Percentiles rank a stretch among this genome's conserved stretches.
phyloP scores from a whole-genome alignment of 2,888 invertebrate species.

The Gibbula magus region DNA sequence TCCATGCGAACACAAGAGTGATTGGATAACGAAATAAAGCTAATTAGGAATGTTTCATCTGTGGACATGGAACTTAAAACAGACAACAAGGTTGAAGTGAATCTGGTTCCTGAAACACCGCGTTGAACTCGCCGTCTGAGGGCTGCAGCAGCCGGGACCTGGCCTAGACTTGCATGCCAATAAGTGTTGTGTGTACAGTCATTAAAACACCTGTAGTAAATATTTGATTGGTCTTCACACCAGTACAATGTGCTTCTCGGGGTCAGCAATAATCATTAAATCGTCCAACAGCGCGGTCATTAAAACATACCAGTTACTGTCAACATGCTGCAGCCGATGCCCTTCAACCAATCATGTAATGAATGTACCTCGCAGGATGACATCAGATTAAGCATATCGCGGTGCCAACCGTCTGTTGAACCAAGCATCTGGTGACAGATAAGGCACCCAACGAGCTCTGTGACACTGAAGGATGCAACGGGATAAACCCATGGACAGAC shows the following conservation, averaged over 20 bases:
- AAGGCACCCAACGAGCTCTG: background rate
- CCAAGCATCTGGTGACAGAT: no score
- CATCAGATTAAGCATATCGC: no score
- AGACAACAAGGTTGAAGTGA: no score
- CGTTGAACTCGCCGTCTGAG: no score
- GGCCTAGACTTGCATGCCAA: background rate
- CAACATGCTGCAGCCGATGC: background rate
- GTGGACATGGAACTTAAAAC: no score
- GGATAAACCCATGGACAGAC: background rate
- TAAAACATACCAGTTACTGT: conserved; percentile 5
- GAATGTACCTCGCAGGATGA: background rate
- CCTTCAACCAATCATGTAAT: background rate
- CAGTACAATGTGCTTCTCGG: background rate
- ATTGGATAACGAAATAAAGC: background rate
- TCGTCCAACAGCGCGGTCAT: background rate
- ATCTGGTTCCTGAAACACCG: no score
- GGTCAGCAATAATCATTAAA: conserved; percentile 16
- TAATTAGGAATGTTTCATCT: no score
- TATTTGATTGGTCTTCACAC: conserved; percentile 10
- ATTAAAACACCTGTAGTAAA: conserved; percentile 14
- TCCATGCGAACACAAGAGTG: background rate
- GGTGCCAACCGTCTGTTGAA: no score
- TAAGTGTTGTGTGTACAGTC: conserved; percentile 6
- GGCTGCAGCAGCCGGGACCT: no score
- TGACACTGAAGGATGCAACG: background rate